Conservation (phyloP, 2,113 vertebrate genomes). For the Pygoscelis antarcticus region DNA sequence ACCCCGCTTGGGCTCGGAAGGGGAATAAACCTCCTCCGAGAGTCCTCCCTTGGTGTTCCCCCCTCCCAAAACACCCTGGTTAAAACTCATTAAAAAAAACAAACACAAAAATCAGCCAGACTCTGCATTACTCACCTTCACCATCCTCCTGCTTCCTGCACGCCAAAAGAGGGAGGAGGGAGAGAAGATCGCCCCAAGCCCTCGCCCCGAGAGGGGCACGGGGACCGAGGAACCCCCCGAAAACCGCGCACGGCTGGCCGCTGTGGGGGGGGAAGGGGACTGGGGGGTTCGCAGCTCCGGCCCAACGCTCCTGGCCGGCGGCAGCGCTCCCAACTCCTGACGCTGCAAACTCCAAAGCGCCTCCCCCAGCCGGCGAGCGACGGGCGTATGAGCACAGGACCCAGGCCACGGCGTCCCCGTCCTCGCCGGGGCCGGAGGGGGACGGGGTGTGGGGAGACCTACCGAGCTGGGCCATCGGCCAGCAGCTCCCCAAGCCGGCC, state of each 20-base stretch:
- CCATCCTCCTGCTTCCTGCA: not conserved
- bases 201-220: not conserved
- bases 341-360: not conserved
- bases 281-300: not conserved
- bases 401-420: not conserved
- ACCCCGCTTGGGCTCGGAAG: not conserved
- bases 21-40: not conserved
- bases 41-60: too few species aligned
- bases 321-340: not conserved
- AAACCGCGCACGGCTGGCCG: not conserved
- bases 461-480: not conserved
- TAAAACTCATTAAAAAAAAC: not conserved
- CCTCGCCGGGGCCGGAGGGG: not conserved
- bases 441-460: not conserved
- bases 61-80: not conserved
- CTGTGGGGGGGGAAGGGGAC: not conserved
- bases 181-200: not conserved
- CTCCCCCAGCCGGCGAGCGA: not conserved
- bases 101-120: not conserved
- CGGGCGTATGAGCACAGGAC: not conserved
- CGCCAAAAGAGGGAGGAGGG: not conserved
- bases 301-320: not conserved
- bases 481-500: not conserved
- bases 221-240: accelerated
- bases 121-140: not conserved